Base-by-base conservation (phyloP, 1,140 invertebrate species). In the Drosophila obscura region DNA sequence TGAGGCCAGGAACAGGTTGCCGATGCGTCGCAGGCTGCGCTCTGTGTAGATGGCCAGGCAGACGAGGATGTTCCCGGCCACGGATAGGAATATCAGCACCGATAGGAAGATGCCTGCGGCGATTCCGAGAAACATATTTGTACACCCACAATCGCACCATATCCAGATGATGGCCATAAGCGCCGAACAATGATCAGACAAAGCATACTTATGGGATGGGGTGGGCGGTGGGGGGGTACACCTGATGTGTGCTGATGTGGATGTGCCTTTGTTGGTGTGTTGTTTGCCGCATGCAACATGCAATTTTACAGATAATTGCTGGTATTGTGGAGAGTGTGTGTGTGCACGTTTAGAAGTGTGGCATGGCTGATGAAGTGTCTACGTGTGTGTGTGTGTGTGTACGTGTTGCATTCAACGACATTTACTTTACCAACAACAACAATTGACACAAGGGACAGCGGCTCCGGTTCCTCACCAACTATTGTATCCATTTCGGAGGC, bases 11-110 rank as follows among this genome's bases (percentile, higher is more conserved):
- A 99, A 99, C 66, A 99, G 94, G 92, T 99, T 99, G 57, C 97
- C 97, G 75, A 99, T 97, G 83, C 97, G 94, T 83, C 98, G 94
- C 57, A 99, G 93, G 13, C 96, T 96, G 28, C 98, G 94, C 92
- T 99, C 98, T 11, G 97, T 99, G 93, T 97, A 98, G 75, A 99
- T 98, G 43, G 98, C 98, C 59, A 98, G 95, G 92, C 97, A 99
- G 44, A 99, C 98, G 65, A 99, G 93, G 28, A 98, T 95, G 93
- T 99, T 99, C 16, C 98, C 98, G 26, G 97, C 96, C 51, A 99
- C 96, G 26, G 97, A 97, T 66, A 98, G 94, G 93, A 99, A 97
- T 93, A 98, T 97, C 73, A 98, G 94, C 77, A 97, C 93, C 49
- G 96, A 96, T 45, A 99, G 94, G 91, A 98, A 96, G 81, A 96